Evolutionary conservation across 2,113 vertebrate genomes (phyloP).

Genomic region (Melanerpes formicivorus): DNA sequence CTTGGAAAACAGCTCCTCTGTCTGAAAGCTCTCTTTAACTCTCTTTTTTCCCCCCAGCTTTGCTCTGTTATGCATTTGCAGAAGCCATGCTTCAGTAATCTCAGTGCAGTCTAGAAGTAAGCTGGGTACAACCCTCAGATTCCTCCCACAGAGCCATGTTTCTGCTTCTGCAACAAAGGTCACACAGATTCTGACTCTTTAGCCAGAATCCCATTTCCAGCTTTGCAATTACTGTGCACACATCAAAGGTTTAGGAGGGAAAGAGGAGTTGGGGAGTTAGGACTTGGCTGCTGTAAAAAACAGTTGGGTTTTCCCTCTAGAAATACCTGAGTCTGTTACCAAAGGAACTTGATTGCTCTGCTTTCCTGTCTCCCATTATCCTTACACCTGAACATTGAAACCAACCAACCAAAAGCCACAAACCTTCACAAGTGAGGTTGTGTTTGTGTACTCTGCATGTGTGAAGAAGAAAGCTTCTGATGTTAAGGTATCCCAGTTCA

Average conservation of each 20-base stretch:
- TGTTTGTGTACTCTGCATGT: neutral
- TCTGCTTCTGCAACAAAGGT: neutral
- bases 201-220: neutral
- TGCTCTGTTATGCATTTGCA: neutral
- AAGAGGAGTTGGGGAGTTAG: neutral
- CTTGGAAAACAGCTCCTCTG: neutral
- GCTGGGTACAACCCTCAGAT: neutral
- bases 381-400: neutral
- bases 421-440: neutral
- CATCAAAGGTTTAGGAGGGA: neutral
- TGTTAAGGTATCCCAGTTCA: neutral
- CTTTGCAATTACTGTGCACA: neutral
- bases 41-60: neutral
- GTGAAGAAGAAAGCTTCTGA: neutral
- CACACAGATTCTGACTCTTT: neutral
- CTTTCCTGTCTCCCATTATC: neutral
- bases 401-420: neutral
- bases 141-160: neutral
- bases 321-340: neutral
- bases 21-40: neutral
- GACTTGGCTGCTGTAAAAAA: neutral
- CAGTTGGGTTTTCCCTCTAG: neutral
- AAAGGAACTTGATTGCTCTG: neutral
- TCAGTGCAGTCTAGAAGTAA: neutral
- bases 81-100: neutral